Evolutionary conservation across 2,888 invertebrate species (phyloP), one percentile per base, ranked within the genome.

Genomic region (Orchestes rusci): DNA sequence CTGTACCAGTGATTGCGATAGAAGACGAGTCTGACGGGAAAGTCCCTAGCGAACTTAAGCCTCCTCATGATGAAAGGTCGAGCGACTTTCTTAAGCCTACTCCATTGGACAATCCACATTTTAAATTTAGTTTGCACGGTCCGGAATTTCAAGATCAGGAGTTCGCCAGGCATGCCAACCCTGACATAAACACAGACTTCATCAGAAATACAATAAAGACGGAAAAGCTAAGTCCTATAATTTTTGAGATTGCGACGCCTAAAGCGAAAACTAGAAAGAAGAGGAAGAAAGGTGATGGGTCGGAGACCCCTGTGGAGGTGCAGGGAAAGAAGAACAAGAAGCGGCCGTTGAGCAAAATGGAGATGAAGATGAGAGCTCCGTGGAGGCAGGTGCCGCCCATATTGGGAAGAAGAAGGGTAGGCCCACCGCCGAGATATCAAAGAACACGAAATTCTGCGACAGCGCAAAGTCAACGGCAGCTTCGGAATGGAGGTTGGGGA

Each of bases 61-160:
- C 23, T 7, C 23, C 23, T 10, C 23, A 23, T 5, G 23, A 23
- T 10, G 23, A 23, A 7, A 10, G 7, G 7, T 23, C 23, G 10
- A 23, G 10, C 10, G 23, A 23, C 10, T 23, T 23, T 23, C 10
- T 23, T 5, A 10, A 5, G 10, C 7, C 23, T 10, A 10, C 5
- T 23, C 23, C 23, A 10, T 23, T 23, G 23, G 23, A 23, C 5
- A 23, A 23, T 5, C 7, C 5, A 23, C 5, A 23, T 10, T 65
- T 64, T 43, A 62, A 64, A 47, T 62, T 63, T 39, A 52, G 58
- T 39, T 52, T 62, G 31, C 63, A 64, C 42, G 64, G 61, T n/a
- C 50, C 58, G 16, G 64, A 63, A 46, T 62, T 63, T 41, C 51
- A 48, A 29, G 55, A 56, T 23, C 34, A 41, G 10, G 58, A 61